Conservation (phyloP, 2,113 vertebrate genomes). For the Semicossyphus pulcher region DNA sequence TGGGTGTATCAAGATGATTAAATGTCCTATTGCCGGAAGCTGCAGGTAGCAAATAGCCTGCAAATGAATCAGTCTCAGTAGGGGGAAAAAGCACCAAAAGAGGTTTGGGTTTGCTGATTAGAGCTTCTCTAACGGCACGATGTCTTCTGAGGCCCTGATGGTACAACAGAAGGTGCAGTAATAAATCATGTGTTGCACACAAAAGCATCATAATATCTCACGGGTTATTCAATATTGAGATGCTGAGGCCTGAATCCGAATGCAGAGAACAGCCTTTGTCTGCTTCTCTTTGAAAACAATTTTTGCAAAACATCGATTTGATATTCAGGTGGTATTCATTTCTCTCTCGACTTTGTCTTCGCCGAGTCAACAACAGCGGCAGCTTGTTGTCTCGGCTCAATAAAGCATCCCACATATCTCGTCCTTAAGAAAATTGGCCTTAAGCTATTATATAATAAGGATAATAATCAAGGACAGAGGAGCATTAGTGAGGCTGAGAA, state of each 20-base stretch:
- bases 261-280: conserved; percentile 28
- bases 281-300: conserved; percentile 30
- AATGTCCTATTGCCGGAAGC: conserved; percentile 37
- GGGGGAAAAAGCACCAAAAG: conserved; percentile 4
- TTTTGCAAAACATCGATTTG: conserved; percentile 43
- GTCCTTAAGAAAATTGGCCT: conserved; percentile 42
- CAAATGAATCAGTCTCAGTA: conserved; percentile 41
- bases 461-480: conserved; percentile 68
- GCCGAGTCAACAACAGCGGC: conserved; percentile 19
- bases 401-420: conserved; percentile 11
- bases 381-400: conserved; percentile 7
- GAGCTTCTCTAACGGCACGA: conserved; percentile 25
- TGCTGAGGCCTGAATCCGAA: conserved; percentile 21
- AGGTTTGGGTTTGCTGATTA: conserved; percentile 33
- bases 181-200: conserved; percentile 68
- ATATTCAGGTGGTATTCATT: conserved; percentile 42
- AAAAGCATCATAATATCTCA: conserved; percentile 63
- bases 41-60: conserved; percentile 35
- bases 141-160: conserved; percentile 33
- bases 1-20: conserved; percentile 14
- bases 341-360: conserved; percentile 1
- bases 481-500: conserved; percentile 57
- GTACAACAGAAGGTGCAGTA: conserved; percentile 64
- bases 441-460: conserved; percentile 69
- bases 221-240: conserved; percentile 61